Base-by-base conservation (phyloP, 1,140 invertebrate genomes). In the Drosophila sechellia region DNA sequence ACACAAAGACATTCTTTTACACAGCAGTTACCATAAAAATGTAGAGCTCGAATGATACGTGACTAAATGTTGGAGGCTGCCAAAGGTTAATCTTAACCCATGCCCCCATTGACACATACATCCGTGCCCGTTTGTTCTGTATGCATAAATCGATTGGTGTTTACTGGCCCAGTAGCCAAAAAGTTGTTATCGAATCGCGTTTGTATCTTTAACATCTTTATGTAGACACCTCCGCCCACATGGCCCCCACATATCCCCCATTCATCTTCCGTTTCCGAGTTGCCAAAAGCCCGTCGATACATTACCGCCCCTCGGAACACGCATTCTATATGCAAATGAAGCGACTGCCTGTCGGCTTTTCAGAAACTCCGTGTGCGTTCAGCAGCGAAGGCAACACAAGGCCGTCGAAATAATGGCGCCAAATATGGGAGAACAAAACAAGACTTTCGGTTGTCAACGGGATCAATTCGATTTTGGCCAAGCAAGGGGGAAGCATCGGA, bases 81-180 rank as follows among this genome's bases (percentile, higher is more conserved):
- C 17, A 43, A 68, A 20, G 48, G 17, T 27, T 46, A 15, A 27
- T 25, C 37, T n/a, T 61, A 10, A 55, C 31, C 54, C 37, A 55
- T 12, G 39, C 43, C 50, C 15, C 45, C 48, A 45, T 39, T 61
- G 49, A 49, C 55, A 56, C 15, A 20, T 27, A 6, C 31, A 31
- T 39, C 6, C 35, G 27, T 59, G 22, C 35, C 45, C 63, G 64
- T 64, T 27, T 27, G 57, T 61, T 2, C 54, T 49, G 45, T 83
- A 66, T 81, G 73, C 77, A 86, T 81, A 78, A 81, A 66, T 86
- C 78, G 81, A 86, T 81, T 71, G 68, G 61, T 77, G 81, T 70
- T 52, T 60, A 42, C 74, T 54, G 17, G 39, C 5, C 50, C 48
- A 54, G 48, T 56, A 48, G 12, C 50, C 58, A 40, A 34, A 60